These are phyloP conservation scores for Battus philenor DNA, from an alignment of 1,140 invertebrate species.

Conservation along the genomic window DNA sequence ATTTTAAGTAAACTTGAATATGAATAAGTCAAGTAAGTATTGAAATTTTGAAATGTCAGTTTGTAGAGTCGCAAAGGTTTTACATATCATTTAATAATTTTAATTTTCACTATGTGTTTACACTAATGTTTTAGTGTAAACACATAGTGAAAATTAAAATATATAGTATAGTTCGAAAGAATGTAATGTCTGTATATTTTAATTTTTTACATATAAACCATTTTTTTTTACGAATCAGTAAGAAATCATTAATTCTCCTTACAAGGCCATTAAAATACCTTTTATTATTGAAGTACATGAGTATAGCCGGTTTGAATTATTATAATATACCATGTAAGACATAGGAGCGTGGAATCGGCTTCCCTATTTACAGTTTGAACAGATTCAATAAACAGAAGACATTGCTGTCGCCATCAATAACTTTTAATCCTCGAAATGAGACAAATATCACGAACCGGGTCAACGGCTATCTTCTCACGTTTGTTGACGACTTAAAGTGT, in stretches of 20 bases:
- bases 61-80: too few relatives aligned
- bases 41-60: too few relatives aligned
- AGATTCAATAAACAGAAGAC: slow-evolving; percentile 62
- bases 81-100: too few relatives aligned
- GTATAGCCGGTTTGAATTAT: slow-evolving; percentile 58
- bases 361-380: slow-evolving; percentile 62
- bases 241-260: slow-evolving; percentile 42
- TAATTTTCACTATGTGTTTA: too few relatives aligned
- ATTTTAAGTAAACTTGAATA: not conserved
- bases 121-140: too few relatives aligned
- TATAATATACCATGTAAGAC: slow-evolving; percentile 38
- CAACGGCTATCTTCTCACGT: slow-evolving; percentile 72
- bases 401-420: slow-evolving; percentile 53
- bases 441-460: slow-evolving; percentile 72
- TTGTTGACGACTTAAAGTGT: slow-evolving; percentile 71
- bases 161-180: too few relatives aligned
- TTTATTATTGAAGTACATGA: slow-evolving; percentile 62
- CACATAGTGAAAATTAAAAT: too few relatives aligned
- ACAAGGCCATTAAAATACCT: slow-evolving; percentile 38
- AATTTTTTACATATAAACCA: too few relatives aligned
- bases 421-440: slow-evolving; percentile 69
- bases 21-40: not conserved
- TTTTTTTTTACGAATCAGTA: too few relatives aligned
- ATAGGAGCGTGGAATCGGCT: slow-evolving; percentile 47
- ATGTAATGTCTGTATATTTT: too few relatives aligned